A percentile compares a stretch with the other conserved stretches of the same genome.
Conservation (phyloP, 2,113 vertebrate genomes). For the Calonectris borealis region DNA sequence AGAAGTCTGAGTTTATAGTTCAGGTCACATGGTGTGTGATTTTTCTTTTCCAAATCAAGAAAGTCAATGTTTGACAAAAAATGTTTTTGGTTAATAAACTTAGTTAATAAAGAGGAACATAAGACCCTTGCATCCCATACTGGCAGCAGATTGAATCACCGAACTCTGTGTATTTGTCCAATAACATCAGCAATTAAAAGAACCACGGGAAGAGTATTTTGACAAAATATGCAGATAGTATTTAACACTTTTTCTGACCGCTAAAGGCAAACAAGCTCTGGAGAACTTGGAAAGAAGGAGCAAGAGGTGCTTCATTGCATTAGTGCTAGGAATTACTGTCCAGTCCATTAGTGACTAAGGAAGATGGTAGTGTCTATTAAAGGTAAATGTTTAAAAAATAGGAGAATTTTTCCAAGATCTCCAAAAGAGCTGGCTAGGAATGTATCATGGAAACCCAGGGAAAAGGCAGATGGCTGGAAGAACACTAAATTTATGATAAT, state of each 20-base stretch:
- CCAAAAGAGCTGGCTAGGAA: neutral
- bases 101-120: neutral
- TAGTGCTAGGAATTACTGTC: neutral
- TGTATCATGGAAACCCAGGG: neutral
- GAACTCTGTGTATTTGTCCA: neutral
- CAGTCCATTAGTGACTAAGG: neutral
- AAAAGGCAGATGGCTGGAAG: neutral
- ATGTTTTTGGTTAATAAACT: neutral
- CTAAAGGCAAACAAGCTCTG: neutral
- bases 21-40: neutral
- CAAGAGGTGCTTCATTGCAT: neutral
- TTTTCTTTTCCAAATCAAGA: neutral
- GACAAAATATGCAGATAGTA: neutral
- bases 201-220: neutral
- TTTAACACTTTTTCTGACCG: neutral
- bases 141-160: neutral
- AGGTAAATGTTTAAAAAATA: neutral
- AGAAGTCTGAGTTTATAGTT: neutral
- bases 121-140: neutral
- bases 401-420: neutral
- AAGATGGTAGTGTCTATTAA: neutral
- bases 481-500: neutral
- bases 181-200: neutral
- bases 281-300: neutral
- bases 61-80: neutral